Evolutionary conservation across 1,140 invertebrate species (phyloP), one percentile per base, ranked within the genome.

Genomic region (Bombus impatiens): DNA sequence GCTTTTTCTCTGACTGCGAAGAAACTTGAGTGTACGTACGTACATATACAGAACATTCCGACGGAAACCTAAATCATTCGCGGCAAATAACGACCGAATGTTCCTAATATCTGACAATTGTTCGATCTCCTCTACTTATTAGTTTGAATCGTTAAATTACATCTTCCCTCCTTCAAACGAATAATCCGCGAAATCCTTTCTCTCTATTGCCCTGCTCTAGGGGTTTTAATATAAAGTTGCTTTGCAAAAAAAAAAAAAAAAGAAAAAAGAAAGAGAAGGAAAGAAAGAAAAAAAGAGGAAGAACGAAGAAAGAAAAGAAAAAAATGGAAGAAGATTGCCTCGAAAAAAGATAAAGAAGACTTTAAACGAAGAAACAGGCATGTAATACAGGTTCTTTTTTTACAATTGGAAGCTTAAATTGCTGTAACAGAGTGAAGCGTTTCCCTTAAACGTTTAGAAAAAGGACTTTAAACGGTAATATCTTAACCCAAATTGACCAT

Each of bases 1-100:
- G 80, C 67, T 70, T 87, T 79, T 75, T 67, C 84, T 78, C 67
- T 0, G 2, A 28, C 28, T 13, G 40, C 15, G 32, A 62, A 77
- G 53, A 59, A 83, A 62, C 47, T 32, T 5, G 28, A 72, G 62
- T 28, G 70, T 62, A 70, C 44, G 28, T 62, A n/a, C 47, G 18
- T 53, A 53, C 47, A 22, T 53, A 53, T 53, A 57, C 57, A 28
- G 40, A 68, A 53, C 25, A 18, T 32, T 65, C 35, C 25, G 62
- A 68, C 74, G 28, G 5, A 10, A 37, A n/a, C 12, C 35, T 78
- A 68, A 68, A 78, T 84, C 74, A 57, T 68, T 57, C 35, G 0
- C 5, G 22, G 62, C 57, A 79, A 65, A 71, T 67, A 75, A 47
- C 8, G 13, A 82, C 15, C 65, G 18, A 53, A 53, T 22, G 18